Base-by-base conservation (phyloP, 2,888 invertebrate species). In the Carabus problematicus region DNA sequence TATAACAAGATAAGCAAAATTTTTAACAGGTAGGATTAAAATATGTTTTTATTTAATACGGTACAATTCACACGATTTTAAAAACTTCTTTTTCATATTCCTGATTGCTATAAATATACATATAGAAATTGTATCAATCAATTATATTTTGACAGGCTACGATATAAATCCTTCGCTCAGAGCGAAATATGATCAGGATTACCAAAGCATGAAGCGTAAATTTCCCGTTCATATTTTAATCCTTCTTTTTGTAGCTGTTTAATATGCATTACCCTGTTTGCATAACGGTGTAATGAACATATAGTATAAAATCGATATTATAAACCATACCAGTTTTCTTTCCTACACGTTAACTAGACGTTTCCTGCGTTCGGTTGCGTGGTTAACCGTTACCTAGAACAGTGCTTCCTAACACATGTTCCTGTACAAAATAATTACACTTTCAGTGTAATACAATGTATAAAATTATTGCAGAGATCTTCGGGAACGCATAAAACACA, bases 221-320 rank as follows among this genome's bases (percentile, higher is more conserved):
- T 9, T 1, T 52, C 7, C 52, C 14, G 12, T 11, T 19, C 18
- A 29, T 19, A 19, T 19, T 55, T 55, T 55, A 55, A 55, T 55
- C 55, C 55, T 55, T 55, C n/a, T n/a, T 55, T 55, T 55, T 55
- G 29, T 12, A 55, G 8, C 55, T 55, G 29, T 55, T 55, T 55
- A 55, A 55, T 55, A 55, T 55, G 55, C 55, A 55, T 55, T 55
- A 55, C 16, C 29, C 18, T 2, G 16, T 55, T 55, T 55, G 55
- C 55, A 55, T 55, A 55, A 55, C 39, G 29, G 55, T 18, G 19
- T 19, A 55, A 55, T 55, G 55, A 55, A 55, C 39, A 12, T 45
- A 45, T n/a, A n/a, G n/a, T n/a, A 3, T n/a, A 45, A 14, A 45
- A 14, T 14, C n/a, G 14, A 45, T 14, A 3, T n/a, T 45, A 7